A percentile compares a stretch with the other conserved stretches of the same genome.
These are phyloP conservation scores for Pararge aegeria DNA, from an alignment of 1,140 invertebrate genomes.

Conservation along the genomic window DNA sequence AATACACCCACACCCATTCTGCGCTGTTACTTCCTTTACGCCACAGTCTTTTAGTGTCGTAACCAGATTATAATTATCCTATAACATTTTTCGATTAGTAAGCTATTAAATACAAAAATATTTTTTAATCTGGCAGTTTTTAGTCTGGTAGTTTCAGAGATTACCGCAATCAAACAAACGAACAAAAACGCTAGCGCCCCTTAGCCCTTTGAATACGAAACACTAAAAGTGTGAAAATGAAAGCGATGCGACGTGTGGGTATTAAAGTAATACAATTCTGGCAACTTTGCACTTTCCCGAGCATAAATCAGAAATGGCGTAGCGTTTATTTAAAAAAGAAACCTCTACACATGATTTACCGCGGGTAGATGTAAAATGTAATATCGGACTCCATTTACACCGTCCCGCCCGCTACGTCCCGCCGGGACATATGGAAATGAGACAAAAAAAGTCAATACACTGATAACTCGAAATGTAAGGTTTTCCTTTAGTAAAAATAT, in stretches of 20 bases:
- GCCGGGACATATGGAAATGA: constrained; percentile 16
- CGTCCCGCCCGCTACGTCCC: constrained; percentile 1
- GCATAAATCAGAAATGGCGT: constrained; percentile 7
- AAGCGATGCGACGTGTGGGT: neutral
- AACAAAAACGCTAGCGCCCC: neutral
- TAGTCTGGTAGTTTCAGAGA: too few relatives aligned
- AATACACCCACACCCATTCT: too few relatives aligned
- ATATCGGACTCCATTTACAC: constrained; percentile 8
- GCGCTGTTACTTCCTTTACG: too few relatives aligned
- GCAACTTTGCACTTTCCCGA: constrained; percentile 1
- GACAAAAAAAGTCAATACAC: constrained; percentile 20
- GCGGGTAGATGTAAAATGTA: constrained; percentile 13
- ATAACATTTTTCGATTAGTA: too few relatives aligned
- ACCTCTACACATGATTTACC: constrained; percentile 15
- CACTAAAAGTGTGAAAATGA: neutral
- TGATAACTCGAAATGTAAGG: constrained; percentile 15
- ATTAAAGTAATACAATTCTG: neutral
- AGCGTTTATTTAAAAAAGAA: constrained; percentile 23
- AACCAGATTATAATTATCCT: too few relatives aligned
- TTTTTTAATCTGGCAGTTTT: too few relatives aligned
- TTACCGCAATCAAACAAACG: neutral
- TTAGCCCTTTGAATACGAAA: neutral
- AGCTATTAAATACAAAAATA: too few relatives aligned
- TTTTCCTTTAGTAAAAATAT: neutral
- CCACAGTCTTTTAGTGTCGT: too few relatives aligned